Evolutionary conservation across 1,140 invertebrate genomes (phyloP).

Genomic region (Anastatus disparis): DNA sequence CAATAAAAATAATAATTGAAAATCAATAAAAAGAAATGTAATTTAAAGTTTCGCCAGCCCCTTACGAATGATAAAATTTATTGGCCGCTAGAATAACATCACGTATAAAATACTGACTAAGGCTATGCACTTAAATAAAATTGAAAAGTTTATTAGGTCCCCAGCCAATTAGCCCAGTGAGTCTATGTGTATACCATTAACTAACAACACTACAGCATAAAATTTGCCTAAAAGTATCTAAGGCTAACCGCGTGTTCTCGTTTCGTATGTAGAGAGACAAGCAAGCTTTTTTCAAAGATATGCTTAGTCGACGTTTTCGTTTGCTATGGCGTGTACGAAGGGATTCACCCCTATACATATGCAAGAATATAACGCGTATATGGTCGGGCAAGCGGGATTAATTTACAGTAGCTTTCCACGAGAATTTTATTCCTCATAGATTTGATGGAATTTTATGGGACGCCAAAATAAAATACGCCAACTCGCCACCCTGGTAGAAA

Average conservation of each 20-base stretch:
- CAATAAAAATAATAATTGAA: too few relatives aligned
- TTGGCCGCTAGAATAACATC: too few relatives aligned
- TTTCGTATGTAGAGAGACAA: too few relatives aligned
- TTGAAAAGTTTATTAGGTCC: conserved; percentile 7
- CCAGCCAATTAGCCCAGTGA: conserved; percentile 2
- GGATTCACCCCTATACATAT: not conserved
- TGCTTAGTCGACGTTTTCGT: not conserved
- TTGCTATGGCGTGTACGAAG: too few relatives aligned
- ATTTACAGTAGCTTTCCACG: conserved; percentile 45
- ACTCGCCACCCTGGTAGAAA: too few relatives aligned
- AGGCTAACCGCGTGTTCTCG: not conserved
- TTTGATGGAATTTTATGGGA: conserved; percentile 52
- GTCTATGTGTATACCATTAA: not conserved
- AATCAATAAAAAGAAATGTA: too few relatives aligned
- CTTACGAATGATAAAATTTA: not conserved
- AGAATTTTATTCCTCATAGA: conserved; percentile 45
- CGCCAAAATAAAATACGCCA: conserved; percentile 4
- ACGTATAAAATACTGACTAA: too few relatives aligned
- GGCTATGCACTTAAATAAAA: not conserved
- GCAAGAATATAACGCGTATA: too few relatives aligned
- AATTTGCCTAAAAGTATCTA: conserved; percentile 39
- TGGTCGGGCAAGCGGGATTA: conserved; percentile 46
- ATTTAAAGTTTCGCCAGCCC: too few relatives aligned
- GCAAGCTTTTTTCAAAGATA: not conserved
- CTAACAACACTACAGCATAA: too few relatives aligned